Evolutionary conservation across 2,797 vertebrate species (phyloP).

Genomic region (Coregonus ussuriensis): DNA sequence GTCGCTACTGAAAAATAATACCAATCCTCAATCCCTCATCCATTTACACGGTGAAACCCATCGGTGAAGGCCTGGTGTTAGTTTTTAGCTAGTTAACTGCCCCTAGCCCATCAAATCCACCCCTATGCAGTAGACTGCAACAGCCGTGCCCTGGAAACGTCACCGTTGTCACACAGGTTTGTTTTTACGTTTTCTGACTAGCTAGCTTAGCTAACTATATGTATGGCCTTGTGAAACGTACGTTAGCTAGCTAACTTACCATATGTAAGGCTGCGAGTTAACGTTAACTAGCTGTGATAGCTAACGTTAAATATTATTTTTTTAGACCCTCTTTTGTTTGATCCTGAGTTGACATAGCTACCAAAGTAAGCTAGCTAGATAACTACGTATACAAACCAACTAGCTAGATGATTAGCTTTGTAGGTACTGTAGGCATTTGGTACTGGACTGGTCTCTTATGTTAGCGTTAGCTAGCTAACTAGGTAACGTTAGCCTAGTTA

Average conservation of each 20-base stretch:
- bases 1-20: slow-evolving; percentile 66
- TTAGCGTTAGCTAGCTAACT: neutral
- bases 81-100: neutral
- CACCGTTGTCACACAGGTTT: slow-evolving; percentile 1
- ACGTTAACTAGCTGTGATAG: neutral
- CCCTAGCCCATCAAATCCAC: neutral
- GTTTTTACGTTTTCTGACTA: slow-evolving; percentile 21
- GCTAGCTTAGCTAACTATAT: neutral
- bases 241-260: slow-evolving; percentile 1
- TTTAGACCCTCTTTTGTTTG: no score
- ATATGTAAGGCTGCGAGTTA: neutral
- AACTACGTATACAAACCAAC: neutral
- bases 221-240: neutral
- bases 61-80: slow-evolving; percentile 13
- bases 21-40: slow-evolving; percentile 43
- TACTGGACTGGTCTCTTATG: neutral
- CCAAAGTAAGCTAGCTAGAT: no score
- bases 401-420: neutral
- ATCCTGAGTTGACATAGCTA: no score
- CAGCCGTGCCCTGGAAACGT: neutral
- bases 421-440: neutral
- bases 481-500: neutral
- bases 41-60: slow-evolving; percentile 2
- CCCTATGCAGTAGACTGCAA: neutral
- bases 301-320: no score